Evolutionary conservation across 1,140 invertebrate genomes (phyloP).

Genomic region (Atta cephalotes): DNA sequence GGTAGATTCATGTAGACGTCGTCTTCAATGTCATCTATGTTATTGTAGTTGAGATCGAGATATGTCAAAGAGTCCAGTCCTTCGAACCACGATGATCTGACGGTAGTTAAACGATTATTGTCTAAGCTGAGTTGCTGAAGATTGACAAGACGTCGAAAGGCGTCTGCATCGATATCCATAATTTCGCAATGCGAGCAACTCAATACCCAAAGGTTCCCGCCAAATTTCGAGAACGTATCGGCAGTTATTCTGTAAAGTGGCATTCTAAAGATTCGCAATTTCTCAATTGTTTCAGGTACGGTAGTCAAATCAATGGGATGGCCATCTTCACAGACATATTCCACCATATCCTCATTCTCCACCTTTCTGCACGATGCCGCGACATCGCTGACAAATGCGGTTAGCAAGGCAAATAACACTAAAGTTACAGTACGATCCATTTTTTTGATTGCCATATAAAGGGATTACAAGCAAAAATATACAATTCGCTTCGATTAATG

Average conservation of each 20-base stretch:
- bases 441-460: not conserved
- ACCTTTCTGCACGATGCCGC: conserved; percentile 73
- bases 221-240: conserved; percentile 79
- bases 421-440: conserved; percentile 57
- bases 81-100: conserved; percentile 79
- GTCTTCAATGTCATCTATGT: conserved; percentile 79
- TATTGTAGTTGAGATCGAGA: conserved; percentile 82
- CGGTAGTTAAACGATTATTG: conserved; percentile 77
- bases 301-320: conserved; percentile 72
- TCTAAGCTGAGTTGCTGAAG: conserved; percentile 82
- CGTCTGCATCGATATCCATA: conserved; percentile 78
- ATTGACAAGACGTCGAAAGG: conserved; percentile 76
- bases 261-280: conserved; percentile 80
- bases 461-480: not conserved
- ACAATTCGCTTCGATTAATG: conserved; percentile 9
- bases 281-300: conserved; percentile 76
- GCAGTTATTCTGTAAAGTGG: conserved; percentile 72
- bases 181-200: conserved; percentile 81
- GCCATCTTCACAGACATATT: conserved; percentile 80
- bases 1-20: conserved; percentile 78
- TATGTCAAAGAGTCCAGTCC: conserved; percentile 80
- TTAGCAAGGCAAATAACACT: conserved; percentile 47
- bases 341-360: conserved; percentile 78
- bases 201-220: conserved; percentile 78
- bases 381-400: conserved; percentile 53